Conservation (phyloP, 1,140 invertebrate genomes). For the Meloidogyne chitwoodi region DNA sequence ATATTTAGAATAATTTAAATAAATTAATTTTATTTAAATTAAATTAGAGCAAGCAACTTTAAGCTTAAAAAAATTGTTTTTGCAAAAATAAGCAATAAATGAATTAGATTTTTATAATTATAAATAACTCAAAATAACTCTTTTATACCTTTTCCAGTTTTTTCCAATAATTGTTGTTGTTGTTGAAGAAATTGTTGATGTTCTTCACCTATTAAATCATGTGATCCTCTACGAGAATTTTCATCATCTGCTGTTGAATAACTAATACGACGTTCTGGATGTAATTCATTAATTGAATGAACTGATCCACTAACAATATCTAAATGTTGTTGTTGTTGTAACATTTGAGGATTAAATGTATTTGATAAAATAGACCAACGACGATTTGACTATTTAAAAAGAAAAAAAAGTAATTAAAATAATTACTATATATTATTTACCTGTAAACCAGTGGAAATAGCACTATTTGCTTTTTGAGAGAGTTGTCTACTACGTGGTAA, state of each 20-base stretch:
- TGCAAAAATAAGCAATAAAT: background rate
- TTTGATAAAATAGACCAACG: slow-evolving; percentile 61
- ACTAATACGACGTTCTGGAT: slow-evolving; percentile 55
- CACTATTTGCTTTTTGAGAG: slow-evolving; percentile 30
- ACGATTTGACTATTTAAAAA: slow-evolving; percentile 51
- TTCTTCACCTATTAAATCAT: slow-evolving; percentile 49
- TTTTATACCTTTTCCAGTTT: background rate
- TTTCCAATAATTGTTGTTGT: background rate
- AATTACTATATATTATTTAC: too few relatives aligned
- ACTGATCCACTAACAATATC: slow-evolving; percentile 37
- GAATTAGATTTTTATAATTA: background rate
- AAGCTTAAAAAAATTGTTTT: too few relatives aligned
- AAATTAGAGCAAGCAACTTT: too few relatives aligned
- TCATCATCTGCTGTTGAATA: slow-evolving; percentile 60
- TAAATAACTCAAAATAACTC: too few relatives aligned
- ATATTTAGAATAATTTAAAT: too few relatives aligned
- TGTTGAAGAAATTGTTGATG: background rate
- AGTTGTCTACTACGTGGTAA: slow-evolving; percentile 62
- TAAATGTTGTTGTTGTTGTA: slow-evolving; percentile 5
- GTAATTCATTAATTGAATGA: slow-evolving; percentile 58
- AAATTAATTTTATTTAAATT: too few relatives aligned
- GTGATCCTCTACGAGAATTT: slow-evolving; percentile 57
- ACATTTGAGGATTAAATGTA: slow-evolving; percentile 53
- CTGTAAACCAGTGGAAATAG: slow-evolving; percentile 48
- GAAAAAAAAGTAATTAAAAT: background rate